These are phyloP conservation scores for Tangara arthus DNA, from an alignment of 2,797 vertebrate species.

Conservation along the genomic window DNA sequence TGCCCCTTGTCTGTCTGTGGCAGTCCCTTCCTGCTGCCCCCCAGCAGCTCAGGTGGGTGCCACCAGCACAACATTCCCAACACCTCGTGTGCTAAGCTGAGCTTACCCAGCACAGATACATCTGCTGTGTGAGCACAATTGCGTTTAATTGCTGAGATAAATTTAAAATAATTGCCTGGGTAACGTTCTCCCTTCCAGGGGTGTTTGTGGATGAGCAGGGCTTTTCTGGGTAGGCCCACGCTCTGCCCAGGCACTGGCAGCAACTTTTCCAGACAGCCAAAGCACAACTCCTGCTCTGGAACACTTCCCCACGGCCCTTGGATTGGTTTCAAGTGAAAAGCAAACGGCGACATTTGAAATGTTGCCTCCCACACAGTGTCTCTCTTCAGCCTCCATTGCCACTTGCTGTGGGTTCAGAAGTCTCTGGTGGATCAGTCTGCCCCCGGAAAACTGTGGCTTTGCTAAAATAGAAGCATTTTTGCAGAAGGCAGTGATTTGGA, in stretches of 20 bases:
- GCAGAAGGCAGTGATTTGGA: conserved; percentile 20
- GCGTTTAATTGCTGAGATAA: not conserved
- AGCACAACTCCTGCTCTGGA: not conserved
- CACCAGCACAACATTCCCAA: not conserved
- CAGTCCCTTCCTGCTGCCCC: not conserved
- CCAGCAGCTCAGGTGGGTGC: not conserved
- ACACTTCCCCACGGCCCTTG: not conserved
- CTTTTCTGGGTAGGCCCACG: not conserved
- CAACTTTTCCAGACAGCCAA: not conserved
- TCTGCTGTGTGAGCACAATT: not conserved
- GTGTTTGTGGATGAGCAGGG: not conserved
- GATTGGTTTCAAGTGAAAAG: conserved; percentile 17
- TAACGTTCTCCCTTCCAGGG: not conserved
- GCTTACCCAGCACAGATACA: not conserved
- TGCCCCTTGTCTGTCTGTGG: not conserved
- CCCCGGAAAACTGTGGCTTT: not conserved
- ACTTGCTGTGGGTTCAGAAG: not conserved
- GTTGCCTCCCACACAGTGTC: not conserved
- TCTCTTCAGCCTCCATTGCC: not conserved
- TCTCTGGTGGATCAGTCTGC: conserved; percentile 3
- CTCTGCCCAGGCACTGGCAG: not conserved
- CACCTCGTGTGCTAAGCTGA: not conserved
- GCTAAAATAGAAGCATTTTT: conserved; percentile 44
- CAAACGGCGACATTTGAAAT: not conserved
- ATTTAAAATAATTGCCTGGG: not conserved